Conservation (phyloP, 2,888 invertebrate species). For the Malthinus flaveolus region DNA sequence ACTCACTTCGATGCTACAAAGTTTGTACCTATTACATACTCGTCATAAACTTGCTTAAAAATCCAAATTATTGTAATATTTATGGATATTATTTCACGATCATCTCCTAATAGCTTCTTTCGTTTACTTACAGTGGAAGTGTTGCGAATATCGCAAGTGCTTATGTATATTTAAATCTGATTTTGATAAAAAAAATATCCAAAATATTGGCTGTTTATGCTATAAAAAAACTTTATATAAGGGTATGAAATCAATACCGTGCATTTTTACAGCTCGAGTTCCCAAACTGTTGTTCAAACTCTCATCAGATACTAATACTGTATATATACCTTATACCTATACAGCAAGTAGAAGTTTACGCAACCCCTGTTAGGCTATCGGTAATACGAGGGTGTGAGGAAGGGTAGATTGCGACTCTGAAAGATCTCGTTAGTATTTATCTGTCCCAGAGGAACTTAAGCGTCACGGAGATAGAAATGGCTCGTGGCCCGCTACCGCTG, state of each 20-base stretch:
- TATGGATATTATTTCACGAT: no score
- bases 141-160: no score
- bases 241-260: neutral
- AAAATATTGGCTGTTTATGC: no score
- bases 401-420: constrained; percentile 52
- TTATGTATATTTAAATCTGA: no score
- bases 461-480: constrained; percentile 44
- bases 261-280: neutral
- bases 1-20: no score
- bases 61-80: no score
- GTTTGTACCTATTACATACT: no score
- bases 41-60: no score
- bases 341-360: constrained; percentile 25
- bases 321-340: constrained; percentile 19
- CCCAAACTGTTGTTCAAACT: constrained; percentile 22
- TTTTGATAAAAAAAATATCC: no score
- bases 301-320: constrained; percentile 26
- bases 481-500: constrained; percentile 36
- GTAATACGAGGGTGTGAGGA: constrained; percentile 38
- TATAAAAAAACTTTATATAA: no score
- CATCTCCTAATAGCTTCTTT: no score
- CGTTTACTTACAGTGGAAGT: no score
- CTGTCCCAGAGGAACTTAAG: constrained; percentile 49
- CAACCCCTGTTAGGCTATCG: constrained; percentile 32
- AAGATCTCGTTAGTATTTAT: constrained; percentile 57